phyloP scores from a whole-genome alignment of 2,888 invertebrate genomes.

The Thera obeliscata region DNA sequence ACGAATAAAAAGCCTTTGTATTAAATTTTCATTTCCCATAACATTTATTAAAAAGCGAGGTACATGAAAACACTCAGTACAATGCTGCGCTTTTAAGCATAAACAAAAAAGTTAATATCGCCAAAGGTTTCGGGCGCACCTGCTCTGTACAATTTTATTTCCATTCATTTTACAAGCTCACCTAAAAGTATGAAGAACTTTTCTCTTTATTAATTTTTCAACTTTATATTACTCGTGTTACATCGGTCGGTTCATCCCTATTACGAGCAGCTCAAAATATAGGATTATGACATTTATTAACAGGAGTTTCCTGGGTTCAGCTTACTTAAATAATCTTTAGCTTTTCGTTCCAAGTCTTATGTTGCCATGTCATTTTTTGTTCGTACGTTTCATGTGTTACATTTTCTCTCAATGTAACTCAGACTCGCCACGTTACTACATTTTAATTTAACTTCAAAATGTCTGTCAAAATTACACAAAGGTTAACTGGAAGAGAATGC shows the following conservation, averaged over 20 bases:
- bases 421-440: too few species aligned
- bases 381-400: too few species aligned
- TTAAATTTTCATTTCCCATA: constrained; percentile 14
- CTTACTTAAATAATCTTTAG: constrained; percentile 14
- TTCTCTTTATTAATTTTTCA: constrained; percentile 84
- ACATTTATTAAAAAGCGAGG: constrained; percentile 36
- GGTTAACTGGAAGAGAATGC: too few species aligned
- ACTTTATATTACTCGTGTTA: constrained; percentile 82
- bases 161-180: constrained; percentile 83
- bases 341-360: not conserved
- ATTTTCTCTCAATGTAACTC: too few species aligned
- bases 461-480: too few species aligned
- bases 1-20: constrained; percentile 9
- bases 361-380: too few species aligned
- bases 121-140: constrained; percentile 81
- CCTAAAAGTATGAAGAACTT: constrained; percentile 81
- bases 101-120: constrained; percentile 82
- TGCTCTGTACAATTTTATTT: constrained; percentile 83
- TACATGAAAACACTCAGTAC: constrained; percentile 47
- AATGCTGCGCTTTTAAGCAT: constrained; percentile 64
- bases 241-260: constrained; percentile 74
- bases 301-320: constrained; percentile 21
- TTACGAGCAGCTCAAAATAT: constrained; percentile 50
- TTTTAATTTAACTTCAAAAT: too few species aligned
- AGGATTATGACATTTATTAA: constrained; percentile 38